A percentile compares a stretch with the other conserved stretches of the same genome.
Evolutionary conservation across 2,888 invertebrate species (phyloP).

Genomic region (Psylliodes chrysocephalus): DNA sequence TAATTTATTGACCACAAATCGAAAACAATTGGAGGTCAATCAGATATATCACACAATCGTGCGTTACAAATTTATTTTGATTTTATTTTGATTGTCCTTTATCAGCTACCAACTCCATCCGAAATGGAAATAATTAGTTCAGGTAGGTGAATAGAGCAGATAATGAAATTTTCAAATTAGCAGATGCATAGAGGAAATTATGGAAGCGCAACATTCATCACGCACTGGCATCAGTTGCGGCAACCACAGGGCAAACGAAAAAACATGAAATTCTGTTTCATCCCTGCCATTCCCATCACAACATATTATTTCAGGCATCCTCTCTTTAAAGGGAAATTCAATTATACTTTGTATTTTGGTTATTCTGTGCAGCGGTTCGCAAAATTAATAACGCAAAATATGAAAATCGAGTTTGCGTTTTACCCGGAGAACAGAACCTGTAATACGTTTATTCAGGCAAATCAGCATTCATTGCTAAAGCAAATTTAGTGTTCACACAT

Average conservation of each 20-base stretch:
- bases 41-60: too few species aligned
- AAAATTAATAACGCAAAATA: slow-evolving; percentile 40
- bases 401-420: slow-evolving; percentile 38
- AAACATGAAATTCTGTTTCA: slow-evolving; percentile 30
- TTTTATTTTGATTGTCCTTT: too few species aligned
- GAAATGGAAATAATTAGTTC: slow-evolving; percentile 9
- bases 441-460: slow-evolving; percentile 36
- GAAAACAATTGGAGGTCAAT: too few species aligned
- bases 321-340: slow-evolving; percentile 34
- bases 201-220: slow-evolving; percentile 14
- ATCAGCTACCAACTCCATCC: too few species aligned
- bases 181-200: slow-evolving; percentile 23
- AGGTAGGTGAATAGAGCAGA: slow-evolving; percentile 4
- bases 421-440: slow-evolving; percentile 26
- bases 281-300: slow-evolving; percentile 31
- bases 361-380: slow-evolving; percentile 36
- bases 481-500: slow-evolving; percentile 36
- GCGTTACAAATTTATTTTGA: too few species aligned
- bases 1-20: too few species aligned
- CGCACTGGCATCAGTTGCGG: neutral
- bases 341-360: slow-evolving; percentile 39
- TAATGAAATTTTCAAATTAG: slow-evolving; percentile 24
- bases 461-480: slow-evolving; percentile 28
- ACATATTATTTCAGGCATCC: slow-evolving; percentile 35
- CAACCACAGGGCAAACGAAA: slow-evolving; percentile 12